Base-by-base conservation (phyloP, 2,797 vertebrate species). In the Clarias laeviceps region DNA sequence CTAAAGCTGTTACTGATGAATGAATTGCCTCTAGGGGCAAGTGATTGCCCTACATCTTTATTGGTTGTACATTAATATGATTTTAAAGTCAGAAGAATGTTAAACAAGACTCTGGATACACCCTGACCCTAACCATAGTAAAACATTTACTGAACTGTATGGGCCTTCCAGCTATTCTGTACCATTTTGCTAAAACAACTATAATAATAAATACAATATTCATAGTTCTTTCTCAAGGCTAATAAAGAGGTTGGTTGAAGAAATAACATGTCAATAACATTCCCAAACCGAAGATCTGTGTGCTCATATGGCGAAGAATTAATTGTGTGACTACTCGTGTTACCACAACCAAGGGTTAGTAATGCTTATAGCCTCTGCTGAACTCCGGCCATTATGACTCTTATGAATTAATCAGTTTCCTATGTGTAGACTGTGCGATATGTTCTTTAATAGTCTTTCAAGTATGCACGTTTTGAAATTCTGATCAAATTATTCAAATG, bases 311-410 rank as follows among this genome's bases (percentile, higher is more conserved):
- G 89, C 57, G 92, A 88, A 88, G 92, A 92, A 93, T 92, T 94
- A 94, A 95, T 94, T 92, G 92, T 92, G 93, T 93, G 94, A 94
- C 94, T 88, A 91, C 90, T 91, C 89, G 89, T 93, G 93, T 94
- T 94, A 94, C 86, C 88, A 88, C 91, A 91, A 91, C 90, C 88
- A 66, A 94, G 93, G 93, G 89, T 78, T 78, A 61, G 20, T 90
- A 86, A 78, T 85, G 85, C 89, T 87, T 92, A 89, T 89, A 90
- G 88, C 89, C 85, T 93, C 90, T 68, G 82, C 90, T 89, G 88
- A 86, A 90, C 89, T 91, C 87, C 82, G 82, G 89, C 93, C 90
- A 92, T 94, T 94, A 94, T 82, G 54, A 83, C 90, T 81, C 83
- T 94, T 94, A 94, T 93, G 90, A 93, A 92, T 94, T 91, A 91